phyloP scores from a whole-genome alignment of 2,888 invertebrate species.

The Agrotis exclamationis region DNA sequence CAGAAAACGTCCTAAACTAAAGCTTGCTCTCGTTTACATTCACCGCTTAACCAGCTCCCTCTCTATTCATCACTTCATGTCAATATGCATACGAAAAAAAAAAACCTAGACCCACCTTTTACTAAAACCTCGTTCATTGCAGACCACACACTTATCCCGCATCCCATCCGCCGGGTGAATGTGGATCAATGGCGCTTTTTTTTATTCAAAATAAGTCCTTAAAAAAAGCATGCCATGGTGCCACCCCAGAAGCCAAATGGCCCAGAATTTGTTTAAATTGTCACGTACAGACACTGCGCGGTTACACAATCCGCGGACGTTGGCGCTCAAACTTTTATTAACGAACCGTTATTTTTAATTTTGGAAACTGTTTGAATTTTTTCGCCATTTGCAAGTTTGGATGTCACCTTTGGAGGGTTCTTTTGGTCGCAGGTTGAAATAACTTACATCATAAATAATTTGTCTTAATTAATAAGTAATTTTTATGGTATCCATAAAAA shows the following conservation, averaged over 20 bases:
- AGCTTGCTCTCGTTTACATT: constrained; percentile 9
- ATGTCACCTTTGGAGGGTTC: neutral
- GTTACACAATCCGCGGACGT: constrained; percentile 85
- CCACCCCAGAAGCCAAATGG: constrained; percentile 91
- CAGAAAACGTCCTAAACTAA: neutral
- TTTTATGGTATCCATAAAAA: too few relatives aligned
- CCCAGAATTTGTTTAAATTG: constrained; percentile 91
- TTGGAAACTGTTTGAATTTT: neutral
- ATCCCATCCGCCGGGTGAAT: constrained; percentile 82
- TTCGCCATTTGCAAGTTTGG: neutral
- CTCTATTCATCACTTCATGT: constrained; percentile 42
- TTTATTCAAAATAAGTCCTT: constrained; percentile 88
- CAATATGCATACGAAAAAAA: constrained; percentile 65
- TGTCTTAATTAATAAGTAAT: too few relatives aligned
- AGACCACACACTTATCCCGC: constrained; percentile 88
- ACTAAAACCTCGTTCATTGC: constrained; percentile 68
- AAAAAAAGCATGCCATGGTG: constrained; percentile 85
- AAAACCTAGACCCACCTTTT: constrained; percentile 63
- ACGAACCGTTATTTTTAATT: constrained; percentile 49
- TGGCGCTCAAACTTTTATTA: constrained; percentile 77
- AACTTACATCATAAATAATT: too few relatives aligned
- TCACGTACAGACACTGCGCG: constrained; percentile 90
- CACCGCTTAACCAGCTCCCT: constrained; percentile 21
- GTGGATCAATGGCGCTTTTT: constrained; percentile 82
- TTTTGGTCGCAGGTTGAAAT: too few relatives aligned